Conservation (phyloP, 2,113 vertebrate species). For the Gambusia holbrooki region DNA sequence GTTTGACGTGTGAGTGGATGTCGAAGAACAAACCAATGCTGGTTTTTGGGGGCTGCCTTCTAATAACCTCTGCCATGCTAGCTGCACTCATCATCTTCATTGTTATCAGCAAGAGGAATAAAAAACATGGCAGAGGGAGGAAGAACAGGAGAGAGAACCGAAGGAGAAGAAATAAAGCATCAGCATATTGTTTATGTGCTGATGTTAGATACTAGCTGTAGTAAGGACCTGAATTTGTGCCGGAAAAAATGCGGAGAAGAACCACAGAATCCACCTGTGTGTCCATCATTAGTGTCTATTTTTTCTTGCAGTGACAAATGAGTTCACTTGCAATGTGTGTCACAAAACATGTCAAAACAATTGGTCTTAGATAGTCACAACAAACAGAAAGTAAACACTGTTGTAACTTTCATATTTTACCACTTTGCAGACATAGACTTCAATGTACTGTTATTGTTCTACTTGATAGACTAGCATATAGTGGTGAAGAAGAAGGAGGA, state of each 20-base stretch:
- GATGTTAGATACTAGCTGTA: slow-evolving; percentile 15
- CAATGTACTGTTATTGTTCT: too few relatives aligned
- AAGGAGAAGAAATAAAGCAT: slow-evolving; percentile 27
- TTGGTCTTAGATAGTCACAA: background rate
- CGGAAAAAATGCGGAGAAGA: slow-evolving; percentile 5
- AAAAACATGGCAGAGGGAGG: slow-evolving; percentile 27
- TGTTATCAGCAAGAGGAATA: slow-evolving; percentile 78
- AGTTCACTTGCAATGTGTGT: slow-evolving; percentile 9
- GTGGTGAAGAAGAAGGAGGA: too few relatives aligned
- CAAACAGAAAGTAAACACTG: background rate
- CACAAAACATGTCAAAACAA: background rate
- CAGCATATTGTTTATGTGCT: slow-evolving; percentile 28
- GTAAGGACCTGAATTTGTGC: slow-evolving; percentile 7
- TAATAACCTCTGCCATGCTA: slow-evolving; percentile 81
- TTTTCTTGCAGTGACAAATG: background rate
- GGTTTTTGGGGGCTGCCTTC: slow-evolving; percentile 86
- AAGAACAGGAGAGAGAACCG: slow-evolving; percentile 22
- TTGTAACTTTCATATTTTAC: background rate
- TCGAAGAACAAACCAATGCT: slow-evolving; percentile 84
- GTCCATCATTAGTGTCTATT: background rate
- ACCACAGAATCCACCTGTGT: background rate
- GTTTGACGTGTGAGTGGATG: slow-evolving; percentile 80
- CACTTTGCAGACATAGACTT: background rate
- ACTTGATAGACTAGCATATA: too few relatives aligned
- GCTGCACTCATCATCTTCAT: slow-evolving; percentile 74